Evolutionary conservation across 2,113 vertebrate species (phyloP), one percentile per base, ranked within the genome.

Genomic region (Chionomys nivalis): DNA sequence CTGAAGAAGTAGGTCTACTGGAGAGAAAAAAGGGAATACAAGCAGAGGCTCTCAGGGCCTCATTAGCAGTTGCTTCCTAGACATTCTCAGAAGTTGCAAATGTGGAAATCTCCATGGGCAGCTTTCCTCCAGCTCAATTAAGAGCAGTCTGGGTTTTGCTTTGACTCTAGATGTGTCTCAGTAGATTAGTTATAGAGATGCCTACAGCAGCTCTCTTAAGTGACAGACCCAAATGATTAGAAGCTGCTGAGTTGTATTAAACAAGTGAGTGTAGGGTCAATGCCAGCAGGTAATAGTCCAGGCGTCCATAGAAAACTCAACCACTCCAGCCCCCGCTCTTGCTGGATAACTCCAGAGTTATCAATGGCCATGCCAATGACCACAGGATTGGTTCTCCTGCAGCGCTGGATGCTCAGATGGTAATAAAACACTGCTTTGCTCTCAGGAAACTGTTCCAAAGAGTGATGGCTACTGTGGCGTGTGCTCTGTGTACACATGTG

Each of bases 91-190:
- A 86, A 33, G 66, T 92, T 85, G 14, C 49, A 77, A 96, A 44
- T 89, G 58, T 96, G 61, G 24, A 95, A 97, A 77, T 97, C 87
- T 91, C 95, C 39, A 52, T 3, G 87, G 95, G 66, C 58, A 92
- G 36, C 68, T 97, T 96, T 90, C 73, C 44, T 61, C 94, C 85
- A 68, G 55, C 85, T 81, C 75, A 96, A 31, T 92, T 96, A 97
- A 92, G 66, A 55, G 61, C 70, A 95, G 77, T 1, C 26, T 91
- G 78, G 94, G 36, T 93, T 95, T 93, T 79, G 70, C 42, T 95
- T 95, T 94, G 47, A 94, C 24, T 94, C 36, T 73, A 96, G 96
- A 95, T 85, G 77, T 94, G 85, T 96, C 95, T 97, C 93, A 23
- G 42, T 81, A 86, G 94, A 24, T 90, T 96, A 92, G 70, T 97